Evolutionary conservation across 2,797 vertebrate genomes (phyloP).

Genomic region (Alca torda): DNA sequence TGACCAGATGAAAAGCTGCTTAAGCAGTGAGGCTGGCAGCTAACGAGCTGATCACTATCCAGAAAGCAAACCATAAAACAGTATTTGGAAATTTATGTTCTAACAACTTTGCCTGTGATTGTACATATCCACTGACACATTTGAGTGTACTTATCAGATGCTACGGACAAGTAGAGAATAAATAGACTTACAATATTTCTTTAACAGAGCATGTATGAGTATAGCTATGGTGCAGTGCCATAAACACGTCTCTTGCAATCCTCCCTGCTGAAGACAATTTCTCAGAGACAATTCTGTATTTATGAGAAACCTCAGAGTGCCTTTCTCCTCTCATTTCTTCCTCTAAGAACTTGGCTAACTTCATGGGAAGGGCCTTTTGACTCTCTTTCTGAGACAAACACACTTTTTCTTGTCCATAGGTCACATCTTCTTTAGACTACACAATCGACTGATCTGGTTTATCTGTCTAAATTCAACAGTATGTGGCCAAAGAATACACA

Average conservation of each 20-base stretch:
- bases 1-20: not conserved
- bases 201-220: not conserved
- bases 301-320: not conserved
- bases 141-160: not conserved
- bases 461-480: not conserved
- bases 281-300: not conserved
- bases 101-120: not conserved
- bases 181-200: not conserved
- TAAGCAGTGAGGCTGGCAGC: not conserved
- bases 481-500: rapidly evolving
- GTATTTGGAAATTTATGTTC: not conserved
- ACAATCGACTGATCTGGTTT: not conserved
- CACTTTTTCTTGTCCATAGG: rapidly evolving
- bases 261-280: not conserved
- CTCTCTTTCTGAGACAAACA: not conserved
- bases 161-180: not conserved
- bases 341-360: not conserved
- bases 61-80: not conserved
- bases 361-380: not conserved
- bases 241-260: not conserved
- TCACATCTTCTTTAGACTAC: not conserved
- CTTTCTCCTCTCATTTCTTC: not conserved
- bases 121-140: not conserved
- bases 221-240: not conserved
- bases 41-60: not conserved